Conservation (phyloP, 2,113 vertebrate genomes). For the Dromas ardeola region DNA sequence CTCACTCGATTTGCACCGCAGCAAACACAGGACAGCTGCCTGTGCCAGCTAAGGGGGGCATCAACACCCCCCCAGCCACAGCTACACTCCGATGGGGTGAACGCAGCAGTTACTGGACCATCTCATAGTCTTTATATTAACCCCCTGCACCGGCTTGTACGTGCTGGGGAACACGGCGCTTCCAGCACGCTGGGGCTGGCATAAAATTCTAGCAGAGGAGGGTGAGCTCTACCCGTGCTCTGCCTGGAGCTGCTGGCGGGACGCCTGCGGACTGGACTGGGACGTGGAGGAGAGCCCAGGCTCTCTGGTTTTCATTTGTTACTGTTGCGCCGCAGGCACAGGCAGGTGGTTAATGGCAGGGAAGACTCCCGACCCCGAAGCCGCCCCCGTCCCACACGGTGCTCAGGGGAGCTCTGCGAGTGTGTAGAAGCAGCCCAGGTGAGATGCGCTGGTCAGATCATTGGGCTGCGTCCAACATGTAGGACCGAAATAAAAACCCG, state of each 20-base stretch:
- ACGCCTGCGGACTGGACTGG: neutral
- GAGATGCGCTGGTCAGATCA: neutral
- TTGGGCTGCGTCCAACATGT: accelerated
- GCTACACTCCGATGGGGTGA: accelerated
- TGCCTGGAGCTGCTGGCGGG: neutral
- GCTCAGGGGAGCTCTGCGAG: neutral
- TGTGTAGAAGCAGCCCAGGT: neutral
- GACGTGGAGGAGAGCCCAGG: neutral
- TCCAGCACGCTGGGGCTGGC: accelerated
- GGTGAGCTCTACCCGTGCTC: accelerated
- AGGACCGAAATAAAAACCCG: neutral
- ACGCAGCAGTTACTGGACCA: neutral
- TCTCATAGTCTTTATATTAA: accelerated
- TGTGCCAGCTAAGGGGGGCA: neutral
- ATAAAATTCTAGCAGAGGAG: neutral
- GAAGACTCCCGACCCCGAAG: accelerated
- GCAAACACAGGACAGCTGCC: neutral
- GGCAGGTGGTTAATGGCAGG: neutral
- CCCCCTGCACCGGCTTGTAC: neutral
- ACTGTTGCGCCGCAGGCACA: accelerated
- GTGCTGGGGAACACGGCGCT: accelerated
- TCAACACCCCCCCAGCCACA: neutral
- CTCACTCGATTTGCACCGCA: neutral
- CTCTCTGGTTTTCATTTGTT: neutral
- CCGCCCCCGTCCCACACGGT: neutral